These are phyloP conservation scores for Patiria miniata DNA, from an alignment of 35 echinoderm and acorn worm species.

Conservation along the genomic window DNA sequence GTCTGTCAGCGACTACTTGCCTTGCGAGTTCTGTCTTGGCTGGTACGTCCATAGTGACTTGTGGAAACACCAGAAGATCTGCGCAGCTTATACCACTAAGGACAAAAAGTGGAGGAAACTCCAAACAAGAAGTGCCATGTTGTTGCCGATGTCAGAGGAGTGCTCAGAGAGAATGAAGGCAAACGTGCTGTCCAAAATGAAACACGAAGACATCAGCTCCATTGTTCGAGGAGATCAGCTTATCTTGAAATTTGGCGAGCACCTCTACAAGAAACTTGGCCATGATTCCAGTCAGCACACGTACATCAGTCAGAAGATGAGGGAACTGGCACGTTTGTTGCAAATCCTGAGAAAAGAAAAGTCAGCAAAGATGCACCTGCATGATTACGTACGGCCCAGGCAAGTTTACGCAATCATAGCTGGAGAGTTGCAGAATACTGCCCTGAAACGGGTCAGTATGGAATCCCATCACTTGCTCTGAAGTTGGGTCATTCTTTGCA, in stretches of 20 bases:
- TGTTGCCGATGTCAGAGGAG: neutral
- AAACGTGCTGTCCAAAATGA: slow-evolving; percentile 48
- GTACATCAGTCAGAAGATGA: slow-evolving; percentile 66
- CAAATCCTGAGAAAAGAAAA: slow-evolving; percentile 31
- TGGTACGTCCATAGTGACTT: slow-evolving; percentile 60
- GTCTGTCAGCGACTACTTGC: slow-evolving; percentile 51
- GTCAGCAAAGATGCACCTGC: neutral
- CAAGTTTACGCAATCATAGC: slow-evolving; percentile 45
- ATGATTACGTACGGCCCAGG: slow-evolving; percentile 29
- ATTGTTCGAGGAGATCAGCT: slow-evolving; percentile 59
- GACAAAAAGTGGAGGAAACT: slow-evolving; percentile 26
- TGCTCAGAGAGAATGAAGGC: slow-evolving; percentile 19
- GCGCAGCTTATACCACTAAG: slow-evolving; percentile 28
- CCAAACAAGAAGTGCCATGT: neutral
- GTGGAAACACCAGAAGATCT: slow-evolving; percentile 53
- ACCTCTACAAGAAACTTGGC: slow-evolving; percentile 43
- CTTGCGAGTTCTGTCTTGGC: slow-evolving; percentile 62
- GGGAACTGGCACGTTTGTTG: slow-evolving; percentile 50
- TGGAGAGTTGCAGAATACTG: slow-evolving; percentile 50
- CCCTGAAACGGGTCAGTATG: slow-evolving; percentile 41
- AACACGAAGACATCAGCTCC: slow-evolving; percentile 45
- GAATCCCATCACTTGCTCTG: slow-evolving; percentile 65
- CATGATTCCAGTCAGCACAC: slow-evolving; percentile 50
- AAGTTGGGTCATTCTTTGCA: slow-evolving; percentile 60
- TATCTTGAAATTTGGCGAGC: slow-evolving; percentile 51